phyloP scores from a whole-genome alignment of 2,888 invertebrate genomes.

The Archips xylosteana region DNA sequence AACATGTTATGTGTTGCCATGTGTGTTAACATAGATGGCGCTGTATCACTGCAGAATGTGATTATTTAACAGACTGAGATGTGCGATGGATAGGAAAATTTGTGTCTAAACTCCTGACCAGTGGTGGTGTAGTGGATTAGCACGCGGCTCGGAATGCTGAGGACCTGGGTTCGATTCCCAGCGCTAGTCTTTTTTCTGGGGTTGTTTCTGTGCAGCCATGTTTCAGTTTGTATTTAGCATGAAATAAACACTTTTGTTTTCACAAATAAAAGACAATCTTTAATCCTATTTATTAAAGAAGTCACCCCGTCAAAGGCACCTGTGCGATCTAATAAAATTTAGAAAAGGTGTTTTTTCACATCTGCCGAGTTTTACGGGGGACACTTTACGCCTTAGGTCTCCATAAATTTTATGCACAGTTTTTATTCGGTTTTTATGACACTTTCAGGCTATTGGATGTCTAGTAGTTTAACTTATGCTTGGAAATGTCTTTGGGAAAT shows the following conservation, averaged over 20 bases:
- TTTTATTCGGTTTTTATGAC: constrained; percentile 39
- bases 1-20: too few relatives aligned
- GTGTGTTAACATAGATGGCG: too few relatives aligned
- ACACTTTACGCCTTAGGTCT: constrained; percentile 23
- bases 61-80: too few relatives aligned
- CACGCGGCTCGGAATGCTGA: too few relatives aligned
- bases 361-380: constrained; percentile 42
- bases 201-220: too few relatives aligned
- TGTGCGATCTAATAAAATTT: constrained; percentile 46
- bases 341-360: constrained; percentile 45
- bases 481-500: neutral
- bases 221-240: too few relatives aligned
- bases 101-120: too few relatives aligned
- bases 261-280: constrained; percentile 12
- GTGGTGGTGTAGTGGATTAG: too few relatives aligned
- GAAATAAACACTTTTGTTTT: neutral
- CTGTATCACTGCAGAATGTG: too few relatives aligned
- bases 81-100: too few relatives aligned
- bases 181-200: too few relatives aligned
- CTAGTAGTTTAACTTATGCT: constrained; percentile 19
- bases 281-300: constrained; percentile 30
- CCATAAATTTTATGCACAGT: constrained; percentile 36
- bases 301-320: constrained; percentile 35
- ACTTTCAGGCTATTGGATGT: constrained; percentile 20
- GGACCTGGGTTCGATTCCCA: too few relatives aligned